Conservation (phyloP, 2,888 invertebrate species). For the Hyposoter dolosus region DNA sequence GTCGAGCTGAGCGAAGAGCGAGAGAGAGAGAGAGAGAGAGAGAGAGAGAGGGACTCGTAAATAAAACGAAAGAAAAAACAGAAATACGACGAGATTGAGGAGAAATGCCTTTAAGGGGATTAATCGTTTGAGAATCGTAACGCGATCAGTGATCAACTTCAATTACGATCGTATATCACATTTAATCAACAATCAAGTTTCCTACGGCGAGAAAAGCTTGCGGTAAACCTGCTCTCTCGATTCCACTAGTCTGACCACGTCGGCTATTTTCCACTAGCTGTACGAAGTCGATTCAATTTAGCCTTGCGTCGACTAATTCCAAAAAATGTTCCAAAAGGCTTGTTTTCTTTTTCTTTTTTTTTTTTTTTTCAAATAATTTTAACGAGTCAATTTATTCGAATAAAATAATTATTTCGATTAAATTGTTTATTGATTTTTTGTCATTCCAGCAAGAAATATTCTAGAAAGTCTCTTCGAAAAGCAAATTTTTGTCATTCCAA, state of each 20-base stretch:
- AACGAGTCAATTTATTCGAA: neutral
- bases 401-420: neutral
- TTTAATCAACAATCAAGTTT: conserved; percentile 56
- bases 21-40: neutral
- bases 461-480: too few relatives aligned
- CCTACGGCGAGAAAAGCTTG: conserved; percentile 11
- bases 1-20: conserved; percentile 46
- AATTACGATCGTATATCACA: conserved; percentile 63
- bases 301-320: neutral
- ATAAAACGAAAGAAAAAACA: conserved; percentile 33
- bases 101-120: conserved; percentile 61
- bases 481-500: too few relatives aligned
- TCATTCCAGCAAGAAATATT: too few relatives aligned
- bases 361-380: neutral
- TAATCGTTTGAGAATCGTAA: conserved; percentile 63
- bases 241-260: conserved; percentile 52
- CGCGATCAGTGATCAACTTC: conserved; percentile 58
- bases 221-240: conserved; percentile 8
- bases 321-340: neutral
- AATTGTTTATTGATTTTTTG: neutral
- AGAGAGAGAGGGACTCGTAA: conserved; percentile 23
- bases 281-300: conserved; percentile 31
- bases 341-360: neutral
- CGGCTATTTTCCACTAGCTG: conserved; percentile 31
- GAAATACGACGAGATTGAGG: conserved; percentile 12